Conservation (phyloP, 2,888 invertebrate species). For the Lasioglossum leucozonium region DNA sequence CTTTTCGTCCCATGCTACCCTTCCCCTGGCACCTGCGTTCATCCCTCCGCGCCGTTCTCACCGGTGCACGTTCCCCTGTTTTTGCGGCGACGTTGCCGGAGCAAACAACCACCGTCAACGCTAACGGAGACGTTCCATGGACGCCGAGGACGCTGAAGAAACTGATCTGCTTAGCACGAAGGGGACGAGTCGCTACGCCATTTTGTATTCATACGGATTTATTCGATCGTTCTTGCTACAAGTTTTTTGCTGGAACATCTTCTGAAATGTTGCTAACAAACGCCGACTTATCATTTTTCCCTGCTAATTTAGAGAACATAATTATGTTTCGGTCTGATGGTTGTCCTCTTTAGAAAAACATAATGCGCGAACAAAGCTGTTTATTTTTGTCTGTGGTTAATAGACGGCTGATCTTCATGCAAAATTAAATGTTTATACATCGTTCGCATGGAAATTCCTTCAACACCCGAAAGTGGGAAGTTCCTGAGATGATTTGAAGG, state of each 20-base stretch:
- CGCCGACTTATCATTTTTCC: not conserved
- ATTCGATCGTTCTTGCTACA: not conserved
- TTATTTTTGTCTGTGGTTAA: no score
- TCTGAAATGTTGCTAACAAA: not conserved
- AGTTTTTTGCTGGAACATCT: not conserved
- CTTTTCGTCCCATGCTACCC: not conserved
- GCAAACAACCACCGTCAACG: slow-evolving; percentile 16
- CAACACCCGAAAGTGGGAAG: no score
- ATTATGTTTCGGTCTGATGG: no score
- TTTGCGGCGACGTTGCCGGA: slow-evolving; percentile 16
- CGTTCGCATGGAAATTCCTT: no score
- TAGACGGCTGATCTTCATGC: no score
- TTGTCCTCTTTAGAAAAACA: no score
- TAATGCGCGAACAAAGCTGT: no score
- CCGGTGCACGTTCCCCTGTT: not conserved
- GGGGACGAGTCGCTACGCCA: not conserved
- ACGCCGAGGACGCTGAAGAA: not conserved
- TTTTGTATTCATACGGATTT: not conserved
- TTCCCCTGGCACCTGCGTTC: not conserved
- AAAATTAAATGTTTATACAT: no score
- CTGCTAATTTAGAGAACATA: no score
- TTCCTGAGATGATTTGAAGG: no score
- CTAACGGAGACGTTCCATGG: not conserved
- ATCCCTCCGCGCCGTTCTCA: not conserved
- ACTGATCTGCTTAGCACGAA: not conserved